A percentile compares a stretch with the other conserved stretches of the same genome.
Conservation (phyloP, 1,140 invertebrate species). For the Rhysida immarginata region DNA sequence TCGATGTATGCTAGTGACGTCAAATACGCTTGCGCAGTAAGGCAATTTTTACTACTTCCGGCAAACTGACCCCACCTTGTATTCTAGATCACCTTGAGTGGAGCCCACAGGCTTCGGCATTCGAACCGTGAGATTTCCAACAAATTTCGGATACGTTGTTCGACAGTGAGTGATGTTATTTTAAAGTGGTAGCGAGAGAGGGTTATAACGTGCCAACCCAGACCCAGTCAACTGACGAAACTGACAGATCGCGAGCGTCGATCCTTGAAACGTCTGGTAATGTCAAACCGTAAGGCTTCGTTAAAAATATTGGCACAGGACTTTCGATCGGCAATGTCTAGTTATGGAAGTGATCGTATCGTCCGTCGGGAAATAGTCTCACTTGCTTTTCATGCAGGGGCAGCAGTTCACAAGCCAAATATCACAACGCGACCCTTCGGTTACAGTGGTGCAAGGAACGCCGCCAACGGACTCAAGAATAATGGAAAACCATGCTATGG, state of each 20-base stretch:
- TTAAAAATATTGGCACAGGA: no score
- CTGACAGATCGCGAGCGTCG: background rate
- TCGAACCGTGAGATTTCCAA: background rate
- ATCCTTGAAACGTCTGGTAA: no score
- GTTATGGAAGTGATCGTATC: background rate
- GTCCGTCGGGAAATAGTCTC: background rate
- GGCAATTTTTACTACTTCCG: no score
- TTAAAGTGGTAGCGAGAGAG: background rate
- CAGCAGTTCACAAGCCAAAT: background rate
- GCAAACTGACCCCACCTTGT: no score
- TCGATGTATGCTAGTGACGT: no score
- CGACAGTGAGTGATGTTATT: background rate
- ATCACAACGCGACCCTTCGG: background rate
- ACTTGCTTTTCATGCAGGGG: background rate
- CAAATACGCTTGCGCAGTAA: no score
- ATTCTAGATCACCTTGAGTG: no score
- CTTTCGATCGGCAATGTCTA: no score
- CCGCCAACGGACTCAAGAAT: background rate
- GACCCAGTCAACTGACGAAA: background rate
- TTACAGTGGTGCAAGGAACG: background rate
- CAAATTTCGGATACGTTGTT: background rate
- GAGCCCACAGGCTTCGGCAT: background rate
- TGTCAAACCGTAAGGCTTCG: no score
- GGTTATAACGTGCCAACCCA: background rate
- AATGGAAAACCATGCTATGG: no score